Evolutionary conservation across 1,140 invertebrate species (phyloP), one percentile per base, ranked within the genome.

Genomic region (Proctacanthus coquilletti): DNA sequence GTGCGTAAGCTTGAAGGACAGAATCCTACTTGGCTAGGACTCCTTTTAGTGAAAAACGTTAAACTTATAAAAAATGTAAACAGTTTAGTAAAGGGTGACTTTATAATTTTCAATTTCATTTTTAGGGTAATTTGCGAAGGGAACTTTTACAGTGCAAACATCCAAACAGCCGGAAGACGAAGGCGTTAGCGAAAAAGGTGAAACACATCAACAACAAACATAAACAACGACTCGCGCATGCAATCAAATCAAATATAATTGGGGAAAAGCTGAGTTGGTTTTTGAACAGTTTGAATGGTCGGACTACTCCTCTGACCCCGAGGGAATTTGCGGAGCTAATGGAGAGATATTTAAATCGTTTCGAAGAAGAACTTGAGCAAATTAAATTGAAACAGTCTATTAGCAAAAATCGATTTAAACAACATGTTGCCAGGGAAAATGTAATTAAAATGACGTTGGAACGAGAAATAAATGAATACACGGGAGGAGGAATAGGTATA

Each of bases 351-450:
- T 46, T 77, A 34, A 45, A 54, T 3, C 62, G 81, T 34, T 79
- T 84, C 60, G 71, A 83, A 48, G 77, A 80, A 42, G 81, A 86
- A 64, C 53, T 84, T 20, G 70, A 76, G 45, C 77, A 82, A 57
- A 84, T 86, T 47, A 51, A 60, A 15, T 59, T 83, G 3, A 84
- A 83, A 51, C 75, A 80, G 48, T 78, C 77, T 0, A 70, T 84
- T 25, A 75, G 77, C 11, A 80, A 74, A 53, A 74, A 70, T 48
- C 65, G 76, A 17, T 42, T 49, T 0, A 50, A 60, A 39, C 80
- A 84, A 48, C 79, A 84, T 56, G 77, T 75, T 2, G 80, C 70
- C 46, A 67, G 82, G 43, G 71, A 81, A 60, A 74, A 80, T 63
- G 65, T 77, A 11, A 73, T 85, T 18, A 74, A 71, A 40, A 73